Percentiles rank a stretch among this genome's conserved stretches.
Conservation (phyloP, 2,113 vertebrate species). For the Cariama cristata region DNA sequence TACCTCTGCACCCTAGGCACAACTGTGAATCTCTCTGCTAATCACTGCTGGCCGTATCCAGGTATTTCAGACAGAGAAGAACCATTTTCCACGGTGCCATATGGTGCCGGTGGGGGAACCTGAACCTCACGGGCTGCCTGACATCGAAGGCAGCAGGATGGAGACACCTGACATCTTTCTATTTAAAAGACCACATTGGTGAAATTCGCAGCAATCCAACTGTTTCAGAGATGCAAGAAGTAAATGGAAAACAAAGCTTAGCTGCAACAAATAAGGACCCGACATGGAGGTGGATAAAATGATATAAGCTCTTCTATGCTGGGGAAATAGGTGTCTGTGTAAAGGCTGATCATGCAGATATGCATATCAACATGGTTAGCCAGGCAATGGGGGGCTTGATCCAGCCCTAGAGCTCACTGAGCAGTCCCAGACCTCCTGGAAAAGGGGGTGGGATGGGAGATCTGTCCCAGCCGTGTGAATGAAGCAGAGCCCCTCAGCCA, state of each 20-base stretch:
- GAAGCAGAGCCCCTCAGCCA: background rate
- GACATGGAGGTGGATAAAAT: background rate
- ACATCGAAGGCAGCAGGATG: background rate
- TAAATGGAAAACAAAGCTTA: background rate
- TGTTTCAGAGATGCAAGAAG: background rate
- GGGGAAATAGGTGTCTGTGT: background rate
- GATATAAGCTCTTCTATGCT: background rate
- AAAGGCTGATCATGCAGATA: background rate
- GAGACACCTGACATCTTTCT: background rate
- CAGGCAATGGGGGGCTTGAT: background rate
- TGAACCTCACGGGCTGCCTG: background rate
- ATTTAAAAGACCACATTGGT: background rate
- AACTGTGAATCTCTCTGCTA: background rate
- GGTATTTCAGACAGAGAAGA: background rate
- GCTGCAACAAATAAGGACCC: background rate
- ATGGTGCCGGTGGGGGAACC: background rate
- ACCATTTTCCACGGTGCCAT: background rate
- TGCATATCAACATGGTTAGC: fast-evolving
- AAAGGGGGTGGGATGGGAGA: background rate
- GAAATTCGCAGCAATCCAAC: background rate
- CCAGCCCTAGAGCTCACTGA: background rate
- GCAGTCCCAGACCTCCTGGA: background rate
- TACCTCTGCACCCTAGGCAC: background rate
- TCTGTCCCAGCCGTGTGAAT: background rate
- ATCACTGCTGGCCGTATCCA: background rate